Base-by-base conservation (phyloP, 2,797 vertebrate species). In the Gymnoscopelus braueri region DNA sequence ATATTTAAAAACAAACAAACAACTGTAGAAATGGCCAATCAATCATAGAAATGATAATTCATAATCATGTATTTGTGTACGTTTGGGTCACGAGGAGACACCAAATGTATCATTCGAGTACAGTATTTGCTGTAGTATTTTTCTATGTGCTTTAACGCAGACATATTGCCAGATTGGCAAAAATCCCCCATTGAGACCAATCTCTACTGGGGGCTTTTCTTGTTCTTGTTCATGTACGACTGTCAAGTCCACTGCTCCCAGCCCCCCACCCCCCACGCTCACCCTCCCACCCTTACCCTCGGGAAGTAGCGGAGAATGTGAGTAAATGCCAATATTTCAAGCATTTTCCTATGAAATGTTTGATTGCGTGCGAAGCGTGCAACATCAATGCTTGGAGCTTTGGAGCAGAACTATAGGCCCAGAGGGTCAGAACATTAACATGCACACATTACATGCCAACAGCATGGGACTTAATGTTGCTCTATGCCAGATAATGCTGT, bases 261-360 rank as follows among this genome's bases (percentile, higher is more conserved):
- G 8, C 26, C 10, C 55, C 26, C 23, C 29, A 2, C 55, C 26
- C 23, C 29, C 5, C 15, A 53, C 15, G 3, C 63, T 15, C 47
- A 50, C 47, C 32, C 26, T 3, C 60, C 50, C 52, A 53, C 65
- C 60, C 72, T n/a, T 61, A 64, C 65, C 84, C 79, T 71, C 10
- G 35, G 83, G 81, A 78, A 44, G 39, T 74, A 64, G 9, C 60
- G 10, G 19, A 78, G 66, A 79, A 80, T 84, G 54, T 59, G 86
- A 90, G 88, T 84, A 94, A 94, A 93, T 88, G 92, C 86, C 92
- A 94, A 80, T 83, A 92, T 90, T 90, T 93, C 87, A 87, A 85
- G 88, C 83, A 75, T 85, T 84, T 80, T 88, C 58, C 69, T 75
- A 76, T 60, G 71, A 85, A 87, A 76, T 80, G 78, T 86, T 83